Evolutionary conservation across 2,888 invertebrate species (phyloP).

Genomic region (Pecten maximus): DNA sequence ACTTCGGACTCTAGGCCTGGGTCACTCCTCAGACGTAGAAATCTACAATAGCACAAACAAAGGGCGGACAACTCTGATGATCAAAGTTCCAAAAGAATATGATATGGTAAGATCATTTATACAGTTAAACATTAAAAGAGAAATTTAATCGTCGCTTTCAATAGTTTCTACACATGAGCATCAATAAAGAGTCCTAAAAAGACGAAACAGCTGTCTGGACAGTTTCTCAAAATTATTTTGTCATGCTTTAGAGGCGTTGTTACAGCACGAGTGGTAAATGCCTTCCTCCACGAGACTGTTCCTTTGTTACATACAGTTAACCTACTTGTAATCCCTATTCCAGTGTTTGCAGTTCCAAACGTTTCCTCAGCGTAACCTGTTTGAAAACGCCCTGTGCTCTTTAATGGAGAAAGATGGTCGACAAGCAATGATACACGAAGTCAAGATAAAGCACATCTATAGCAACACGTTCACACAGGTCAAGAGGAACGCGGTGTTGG

Average conservation of each 20-base stretch:
- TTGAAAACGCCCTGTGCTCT: constrained; percentile 63
- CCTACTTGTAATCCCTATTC: background rate
- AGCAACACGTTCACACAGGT: constrained; percentile 75
- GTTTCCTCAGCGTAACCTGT: constrained; percentile 65
- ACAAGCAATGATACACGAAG: constrained; percentile 60
- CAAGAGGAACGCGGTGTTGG: constrained; percentile 76
- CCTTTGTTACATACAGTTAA: background rate
- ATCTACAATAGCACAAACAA: constrained; percentile 74
- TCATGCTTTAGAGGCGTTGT: too few species aligned
- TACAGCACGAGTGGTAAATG: too few species aligned
- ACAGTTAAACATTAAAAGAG: background rate
- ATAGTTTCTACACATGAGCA: too few species aligned
- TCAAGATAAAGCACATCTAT: constrained; percentile 66
- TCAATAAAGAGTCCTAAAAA: too few species aligned
- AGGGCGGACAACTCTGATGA: constrained; percentile 67
- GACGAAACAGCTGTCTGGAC: too few species aligned
- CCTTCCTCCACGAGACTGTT: too few species aligned
- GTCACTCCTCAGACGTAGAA: constrained; percentile 60
- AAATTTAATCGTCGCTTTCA: background rate
- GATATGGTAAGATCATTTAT: constrained; percentile 73
- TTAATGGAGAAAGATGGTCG: constrained; percentile 57
- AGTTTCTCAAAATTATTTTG: too few species aligned
- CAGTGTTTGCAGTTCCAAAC: constrained; percentile 65
- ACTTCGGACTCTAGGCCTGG: constrained; percentile 71
- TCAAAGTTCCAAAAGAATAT: constrained; percentile 78